Conservation (phyloP, 1,140 invertebrate genomes). For the Drosophila mojavensis region DNA sequence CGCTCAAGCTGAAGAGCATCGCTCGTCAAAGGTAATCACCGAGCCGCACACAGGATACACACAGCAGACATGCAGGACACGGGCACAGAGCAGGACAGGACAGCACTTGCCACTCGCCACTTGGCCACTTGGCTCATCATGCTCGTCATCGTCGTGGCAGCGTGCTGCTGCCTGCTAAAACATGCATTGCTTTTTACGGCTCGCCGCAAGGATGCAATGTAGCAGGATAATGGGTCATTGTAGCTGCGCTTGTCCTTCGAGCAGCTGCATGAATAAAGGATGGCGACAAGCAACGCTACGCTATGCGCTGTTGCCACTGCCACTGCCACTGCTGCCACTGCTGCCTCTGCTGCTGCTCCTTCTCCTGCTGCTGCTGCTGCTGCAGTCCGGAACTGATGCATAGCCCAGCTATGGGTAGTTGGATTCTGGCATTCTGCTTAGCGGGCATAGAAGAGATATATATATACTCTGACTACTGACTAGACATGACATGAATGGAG, state of each 20-base stretch:
- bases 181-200: constrained; percentile 68
- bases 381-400: neutral
- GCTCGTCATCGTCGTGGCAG: constrained; percentile 44
- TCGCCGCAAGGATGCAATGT: constrained; percentile 49
- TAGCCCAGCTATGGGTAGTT: neutral
- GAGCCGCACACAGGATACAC: constrained; percentile 17
- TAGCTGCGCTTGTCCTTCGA: constrained; percentile 31
- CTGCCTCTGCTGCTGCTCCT: too few species aligned
- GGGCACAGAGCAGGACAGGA: neutral
- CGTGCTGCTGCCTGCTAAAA: constrained; percentile 64
- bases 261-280: constrained; percentile 63
- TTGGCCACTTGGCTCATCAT: constrained; percentile 69
- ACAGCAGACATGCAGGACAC: too few species aligned
- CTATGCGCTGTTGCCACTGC: constrained; percentile 29
- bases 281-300: constrained; percentile 65
- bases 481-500: too few species aligned
- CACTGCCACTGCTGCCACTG: too few species aligned
- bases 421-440: constrained; percentile 1
- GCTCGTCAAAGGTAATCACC: constrained; percentile 37
- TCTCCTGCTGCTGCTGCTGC: too few species aligned
- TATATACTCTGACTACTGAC: neutral
- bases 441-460: neutral
- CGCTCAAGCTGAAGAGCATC: neutral
- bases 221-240: constrained; percentile 64
- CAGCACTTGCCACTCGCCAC: constrained; percentile 42